Percentiles rank a stretch among this genome's conserved stretches.
These are phyloP conservation scores for Dolichopus griseipennis DNA, from an alignment of 2,888 invertebrate species.

Conservation along the genomic window DNA sequence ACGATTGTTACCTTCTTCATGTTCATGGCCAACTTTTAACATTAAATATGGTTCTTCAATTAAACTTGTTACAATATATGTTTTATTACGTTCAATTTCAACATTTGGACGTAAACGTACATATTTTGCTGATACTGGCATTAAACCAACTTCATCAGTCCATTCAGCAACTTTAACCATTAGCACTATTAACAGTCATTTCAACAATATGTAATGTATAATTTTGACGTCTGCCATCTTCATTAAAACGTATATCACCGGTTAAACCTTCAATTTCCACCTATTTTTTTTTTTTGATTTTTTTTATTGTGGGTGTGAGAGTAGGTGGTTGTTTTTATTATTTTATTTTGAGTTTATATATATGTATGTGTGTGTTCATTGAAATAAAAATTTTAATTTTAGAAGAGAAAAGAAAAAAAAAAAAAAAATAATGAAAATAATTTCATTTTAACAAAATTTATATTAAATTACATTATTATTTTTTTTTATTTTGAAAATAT, in stretches of 20 bases:
- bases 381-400: no score
- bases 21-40: slow-evolving; percentile 58
- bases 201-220: slow-evolving; percentile 85
- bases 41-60: slow-evolving; percentile 85
- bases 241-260: slow-evolving; percentile 84
- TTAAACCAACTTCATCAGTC: slow-evolving; percentile 72
- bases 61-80: slow-evolving; percentile 78
- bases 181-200: slow-evolving; percentile 87
- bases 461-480: no score
- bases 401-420: no score
- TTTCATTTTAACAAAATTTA: no score
- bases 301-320: no score
- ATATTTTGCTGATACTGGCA: slow-evolving; percentile 65
- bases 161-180: slow-evolving; percentile 88
- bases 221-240: slow-evolving; percentile 79
- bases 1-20: slow-evolving; percentile 62
- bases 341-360: background rate
- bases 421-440: no score
- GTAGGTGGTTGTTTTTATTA: no score
- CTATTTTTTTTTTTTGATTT: slow-evolving; percentile 41
- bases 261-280: slow-evolving; percentile 84
- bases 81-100: slow-evolving; percentile 70
- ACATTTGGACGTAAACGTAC: slow-evolving; percentile 60
- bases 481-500: no score
- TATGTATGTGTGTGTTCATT: background rate